phyloP scores from a whole-genome alignment of 35 echinoderm and acorn worm species.

The Ptychodera flava region DNA sequence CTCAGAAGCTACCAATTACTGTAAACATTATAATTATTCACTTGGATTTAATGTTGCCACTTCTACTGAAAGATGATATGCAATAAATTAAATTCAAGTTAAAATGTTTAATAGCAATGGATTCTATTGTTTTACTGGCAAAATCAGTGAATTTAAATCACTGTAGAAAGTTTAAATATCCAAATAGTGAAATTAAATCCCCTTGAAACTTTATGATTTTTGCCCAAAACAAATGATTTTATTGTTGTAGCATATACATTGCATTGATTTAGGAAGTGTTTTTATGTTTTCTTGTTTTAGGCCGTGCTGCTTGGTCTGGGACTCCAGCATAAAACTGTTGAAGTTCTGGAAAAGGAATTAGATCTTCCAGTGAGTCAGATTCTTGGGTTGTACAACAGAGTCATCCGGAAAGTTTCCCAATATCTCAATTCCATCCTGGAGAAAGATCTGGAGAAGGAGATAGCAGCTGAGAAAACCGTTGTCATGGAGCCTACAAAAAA shows the following conservation, averaged over 20 bases:
- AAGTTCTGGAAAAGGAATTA: conserved; percentile 62
- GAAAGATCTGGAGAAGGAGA: conserved; percentile 58
- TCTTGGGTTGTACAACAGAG: conserved; percentile 74
- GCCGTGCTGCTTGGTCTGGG: conserved; percentile 78
- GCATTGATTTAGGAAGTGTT: conserved; percentile 51
- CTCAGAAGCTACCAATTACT: too few relatives aligned
- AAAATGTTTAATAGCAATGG: neutral
- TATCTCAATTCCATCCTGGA: conserved; percentile 54
- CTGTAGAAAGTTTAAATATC: too few relatives aligned
- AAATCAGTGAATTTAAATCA: too few relatives aligned
- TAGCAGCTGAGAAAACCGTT: conserved; percentile 46
- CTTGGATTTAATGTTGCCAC: neutral
- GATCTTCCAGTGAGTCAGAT: conserved; percentile 82
- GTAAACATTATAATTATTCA: too few relatives aligned
- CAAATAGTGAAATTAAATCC: too few relatives aligned
- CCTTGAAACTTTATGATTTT: too few relatives aligned
- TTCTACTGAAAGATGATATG: neutral
- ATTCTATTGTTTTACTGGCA: neutral
- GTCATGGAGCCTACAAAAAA: conserved; percentile 76
- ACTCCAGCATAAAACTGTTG: conserved; percentile 87
- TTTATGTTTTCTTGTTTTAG: conserved; percentile 31
- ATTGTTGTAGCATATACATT: neutral
- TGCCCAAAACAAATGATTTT: too few relatives aligned
- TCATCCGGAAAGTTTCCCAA: conserved; percentile 45
- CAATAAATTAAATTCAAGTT: neutral